These are phyloP conservation scores for Cyanoderma ruficeps DNA, from an alignment of 2,113 vertebrate species.

Conservation along the genomic window DNA sequence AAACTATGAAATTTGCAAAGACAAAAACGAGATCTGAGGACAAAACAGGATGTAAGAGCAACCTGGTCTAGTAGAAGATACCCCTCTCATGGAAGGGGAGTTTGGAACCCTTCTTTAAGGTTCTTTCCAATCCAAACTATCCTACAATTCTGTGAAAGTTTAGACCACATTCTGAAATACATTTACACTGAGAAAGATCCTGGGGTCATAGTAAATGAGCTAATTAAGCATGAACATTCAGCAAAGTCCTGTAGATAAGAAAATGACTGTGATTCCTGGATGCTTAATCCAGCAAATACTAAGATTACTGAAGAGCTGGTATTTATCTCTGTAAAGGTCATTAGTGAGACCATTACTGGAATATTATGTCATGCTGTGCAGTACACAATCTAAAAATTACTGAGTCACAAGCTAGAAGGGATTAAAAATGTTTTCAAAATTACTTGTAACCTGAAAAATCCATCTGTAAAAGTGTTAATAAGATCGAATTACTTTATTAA, in stretches of 20 bases:
- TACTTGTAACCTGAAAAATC: neutral
- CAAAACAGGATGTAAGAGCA: neutral
- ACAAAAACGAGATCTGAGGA: neutral
- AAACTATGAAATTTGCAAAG: neutral
- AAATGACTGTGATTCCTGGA: neutral
- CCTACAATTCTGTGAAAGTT: neutral
- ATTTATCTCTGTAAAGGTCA: neutral
- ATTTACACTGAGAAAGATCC: neutral
- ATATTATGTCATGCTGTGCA: neutral
- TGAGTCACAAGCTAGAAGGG: neutral
- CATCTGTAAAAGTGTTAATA: neutral
- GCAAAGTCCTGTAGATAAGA: neutral
- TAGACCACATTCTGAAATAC: neutral
- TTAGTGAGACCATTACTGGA: neutral
- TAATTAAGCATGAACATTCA: neutral
- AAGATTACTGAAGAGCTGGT: neutral
- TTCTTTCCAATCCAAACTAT: neutral
- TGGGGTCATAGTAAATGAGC: neutral
- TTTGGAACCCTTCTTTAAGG: neutral
- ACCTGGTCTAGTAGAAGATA: neutral
- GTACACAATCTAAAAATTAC: neutral
- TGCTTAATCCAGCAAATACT: neutral
- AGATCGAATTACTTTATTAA: neutral
- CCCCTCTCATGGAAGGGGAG: neutral
- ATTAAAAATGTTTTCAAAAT: neutral